phyloP scores from a whole-genome alignment of 2,113 vertebrate genomes.

The Carlito syrichta region DNA sequence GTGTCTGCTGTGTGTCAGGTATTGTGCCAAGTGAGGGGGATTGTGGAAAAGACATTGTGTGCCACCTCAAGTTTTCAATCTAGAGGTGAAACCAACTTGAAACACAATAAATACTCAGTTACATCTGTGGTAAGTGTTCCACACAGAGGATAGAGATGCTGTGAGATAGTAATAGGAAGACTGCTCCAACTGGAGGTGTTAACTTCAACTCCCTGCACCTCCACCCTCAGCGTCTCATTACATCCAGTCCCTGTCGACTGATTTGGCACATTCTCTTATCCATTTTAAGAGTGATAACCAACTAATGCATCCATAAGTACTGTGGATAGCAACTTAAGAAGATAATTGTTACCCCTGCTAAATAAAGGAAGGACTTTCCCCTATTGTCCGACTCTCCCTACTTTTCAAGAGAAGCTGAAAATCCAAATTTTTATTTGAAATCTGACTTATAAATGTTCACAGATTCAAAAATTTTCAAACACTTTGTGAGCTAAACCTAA shows the following conservation, averaged over 20 bases:
- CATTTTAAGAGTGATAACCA: background rate
- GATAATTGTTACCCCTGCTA: background rate
- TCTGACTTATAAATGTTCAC: slow-evolving; percentile 32
- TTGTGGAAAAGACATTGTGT: background rate
- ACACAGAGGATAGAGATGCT: background rate
- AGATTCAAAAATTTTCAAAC: background rate
- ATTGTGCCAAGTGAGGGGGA: background rate
- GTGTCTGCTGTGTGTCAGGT: background rate
- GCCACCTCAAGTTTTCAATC: background rate
- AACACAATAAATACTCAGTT: background rate
- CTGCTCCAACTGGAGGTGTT: too few relatives aligned
- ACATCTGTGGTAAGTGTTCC: background rate
- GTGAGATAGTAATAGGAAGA: background rate
- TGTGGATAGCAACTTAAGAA: background rate
- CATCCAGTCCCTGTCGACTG: background rate
- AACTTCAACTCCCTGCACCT: background rate
- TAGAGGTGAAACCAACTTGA: background rate
- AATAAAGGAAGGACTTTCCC: background rate
- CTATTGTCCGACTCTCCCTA: background rate
- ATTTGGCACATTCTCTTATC: background rate
- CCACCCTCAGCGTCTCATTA: background rate
- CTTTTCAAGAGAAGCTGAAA: slow-evolving; percentile 14
- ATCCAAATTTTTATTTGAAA: slow-evolving; percentile 10
- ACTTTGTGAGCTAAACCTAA: background rate
- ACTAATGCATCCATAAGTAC: background rate